Evolutionary conservation across 1,140 invertebrate species (phyloP).

Genomic region (Cyclargus thomasi): DNA sequence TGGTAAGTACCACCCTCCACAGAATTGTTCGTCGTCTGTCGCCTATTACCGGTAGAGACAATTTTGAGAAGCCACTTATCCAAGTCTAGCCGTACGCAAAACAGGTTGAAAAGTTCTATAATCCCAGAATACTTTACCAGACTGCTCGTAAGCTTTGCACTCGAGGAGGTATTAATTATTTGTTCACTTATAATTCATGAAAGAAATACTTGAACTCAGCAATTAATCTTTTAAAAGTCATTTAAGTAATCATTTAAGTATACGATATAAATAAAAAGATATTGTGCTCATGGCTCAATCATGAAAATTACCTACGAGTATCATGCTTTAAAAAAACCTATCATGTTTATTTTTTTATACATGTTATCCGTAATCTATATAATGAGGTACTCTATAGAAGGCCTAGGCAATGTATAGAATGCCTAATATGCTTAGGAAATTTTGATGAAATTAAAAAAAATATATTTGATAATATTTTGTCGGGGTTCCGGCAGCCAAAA

Average conservation of each 20-base stretch:
- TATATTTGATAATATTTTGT: too few species aligned
- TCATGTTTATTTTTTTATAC: too few species aligned
- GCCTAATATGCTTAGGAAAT: too few species aligned
- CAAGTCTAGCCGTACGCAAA: slow-evolving; percentile 33
- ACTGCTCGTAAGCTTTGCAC: not conserved
- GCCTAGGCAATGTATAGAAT: too few species aligned
- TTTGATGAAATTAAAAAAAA: too few species aligned
- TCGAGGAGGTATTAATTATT: not conserved
- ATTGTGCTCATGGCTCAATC: too few species aligned
- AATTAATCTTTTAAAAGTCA: not conserved
- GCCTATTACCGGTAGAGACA: slow-evolving; percentile 43
- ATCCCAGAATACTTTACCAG: slow-evolving; percentile 26
- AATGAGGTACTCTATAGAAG: too few species aligned
- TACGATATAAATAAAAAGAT: not conserved
- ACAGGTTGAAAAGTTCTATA: slow-evolving; percentile 23
- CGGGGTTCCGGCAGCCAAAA: too few species aligned
- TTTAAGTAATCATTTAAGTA: not conserved
- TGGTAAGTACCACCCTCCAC: slow-evolving; percentile 35
- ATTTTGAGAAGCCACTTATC: slow-evolving; percentile 46
- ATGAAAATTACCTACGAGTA: too few species aligned
- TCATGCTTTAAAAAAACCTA: too few species aligned
- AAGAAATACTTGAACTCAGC: not conserved
- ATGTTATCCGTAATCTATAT: too few species aligned
- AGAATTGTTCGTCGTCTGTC: slow-evolving; percentile 40
- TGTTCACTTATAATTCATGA: not conserved